Evolutionary conservation across 2,797 vertebrate genomes (phyloP).

Genomic region (Sebastes paucispinis): DNA sequence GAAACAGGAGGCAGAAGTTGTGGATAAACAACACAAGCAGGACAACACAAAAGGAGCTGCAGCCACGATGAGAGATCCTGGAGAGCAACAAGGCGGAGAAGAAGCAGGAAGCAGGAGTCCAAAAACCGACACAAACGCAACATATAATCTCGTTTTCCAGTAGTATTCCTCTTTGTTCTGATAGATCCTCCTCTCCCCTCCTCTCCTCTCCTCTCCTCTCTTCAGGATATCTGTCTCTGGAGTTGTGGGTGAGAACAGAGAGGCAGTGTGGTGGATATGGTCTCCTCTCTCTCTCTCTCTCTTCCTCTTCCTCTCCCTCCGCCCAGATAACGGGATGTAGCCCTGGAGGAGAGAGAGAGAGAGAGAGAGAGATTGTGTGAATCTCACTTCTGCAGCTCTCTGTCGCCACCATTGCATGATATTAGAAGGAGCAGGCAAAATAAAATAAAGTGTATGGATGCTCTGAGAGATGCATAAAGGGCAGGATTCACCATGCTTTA

Average conservation of each 20-base stretch:
- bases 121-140: background rate
- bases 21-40: constrained; percentile 52
- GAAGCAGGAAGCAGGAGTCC: constrained; percentile 1
- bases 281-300: constrained; percentile 38
- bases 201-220: constrained; percentile 2
- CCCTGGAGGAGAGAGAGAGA: constrained; percentile 14
- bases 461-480: background rate
- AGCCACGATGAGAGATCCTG: constrained; percentile 6
- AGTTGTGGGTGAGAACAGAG: constrained; percentile 45
- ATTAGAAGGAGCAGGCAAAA: background rate
- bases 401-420: constrained; percentile 67
- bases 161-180: constrained; percentile 36
- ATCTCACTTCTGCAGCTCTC: constrained; percentile 61
- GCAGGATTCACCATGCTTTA: background rate
- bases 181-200: constrained; percentile 13
- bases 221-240: background rate
- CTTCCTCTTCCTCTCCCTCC: constrained; percentile 40
- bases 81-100: constrained; percentile 30
- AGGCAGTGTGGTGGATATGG: constrained; percentile 26
- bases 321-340: constrained; percentile 76
- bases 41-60: constrained; percentile 61
- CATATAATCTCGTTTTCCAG: background rate
- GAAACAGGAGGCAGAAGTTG: constrained; percentile 60
- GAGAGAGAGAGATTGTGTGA: background rate
- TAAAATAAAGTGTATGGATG: background rate